phyloP scores from a whole-genome alignment of 1,140 invertebrate species.

The Drosophila punjabiensis region DNA sequence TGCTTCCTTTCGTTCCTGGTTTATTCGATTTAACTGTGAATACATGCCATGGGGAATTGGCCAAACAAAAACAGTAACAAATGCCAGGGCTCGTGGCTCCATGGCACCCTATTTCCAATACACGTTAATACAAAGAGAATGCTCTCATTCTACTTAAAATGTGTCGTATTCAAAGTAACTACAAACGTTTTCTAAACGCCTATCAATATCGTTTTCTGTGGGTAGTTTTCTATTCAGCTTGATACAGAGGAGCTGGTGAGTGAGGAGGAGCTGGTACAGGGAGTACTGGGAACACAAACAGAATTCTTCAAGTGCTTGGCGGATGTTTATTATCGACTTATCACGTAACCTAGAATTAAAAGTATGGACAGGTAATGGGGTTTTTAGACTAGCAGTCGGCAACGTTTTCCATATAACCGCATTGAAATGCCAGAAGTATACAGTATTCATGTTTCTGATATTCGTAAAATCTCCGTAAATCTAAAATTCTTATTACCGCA shows the following conservation, averaged over 20 bases:
- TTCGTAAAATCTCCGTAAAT: conserved; percentile 10
- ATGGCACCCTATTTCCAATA: conserved; percentile 14
- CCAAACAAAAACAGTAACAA: conserved; percentile 50
- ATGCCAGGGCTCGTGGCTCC: conserved; percentile 9
- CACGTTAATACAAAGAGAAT: conserved; percentile 26
- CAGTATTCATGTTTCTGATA: conserved; percentile 22
- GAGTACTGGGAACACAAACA: conserved; percentile 4
- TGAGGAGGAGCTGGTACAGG: background rate
- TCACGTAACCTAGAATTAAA: conserved; percentile 53
- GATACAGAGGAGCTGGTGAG: background rate
- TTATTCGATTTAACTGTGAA: conserved; percentile 20
- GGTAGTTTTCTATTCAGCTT: conserved; percentile 45
- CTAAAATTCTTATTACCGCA: conserved; percentile 25
- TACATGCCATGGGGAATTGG: conserved; percentile 10
- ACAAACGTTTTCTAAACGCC: conserved; percentile 25
- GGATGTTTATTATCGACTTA: conserved; percentile 61
- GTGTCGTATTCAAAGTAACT: conserved; percentile 6
- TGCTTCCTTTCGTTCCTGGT: background rate
- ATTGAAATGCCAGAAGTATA: conserved; percentile 47
- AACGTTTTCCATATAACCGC: conserved; percentile 27
- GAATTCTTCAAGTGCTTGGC: conserved; percentile 12
- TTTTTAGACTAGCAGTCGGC: conserved; percentile 50
- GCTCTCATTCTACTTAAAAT: conserved; percentile 5
- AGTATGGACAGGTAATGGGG: conserved; percentile 59
- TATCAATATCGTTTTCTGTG: conserved; percentile 23